Conservation (phyloP, 2,797 vertebrate species). For the Pogonophryne albipinna region DNA sequence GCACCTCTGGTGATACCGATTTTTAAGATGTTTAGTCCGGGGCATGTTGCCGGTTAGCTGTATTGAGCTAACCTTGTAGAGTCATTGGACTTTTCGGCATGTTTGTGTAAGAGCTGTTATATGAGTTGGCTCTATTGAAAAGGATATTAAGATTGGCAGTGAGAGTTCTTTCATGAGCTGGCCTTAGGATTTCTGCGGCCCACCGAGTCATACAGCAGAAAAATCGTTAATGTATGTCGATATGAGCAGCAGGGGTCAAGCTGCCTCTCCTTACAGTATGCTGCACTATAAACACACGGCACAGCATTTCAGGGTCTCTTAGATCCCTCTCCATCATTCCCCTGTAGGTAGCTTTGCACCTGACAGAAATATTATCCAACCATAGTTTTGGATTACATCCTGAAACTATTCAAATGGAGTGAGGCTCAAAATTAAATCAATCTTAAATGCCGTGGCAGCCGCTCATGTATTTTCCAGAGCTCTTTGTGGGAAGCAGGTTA, state of each 20-base stretch:
- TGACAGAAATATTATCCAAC: slow-evolving; percentile 45
- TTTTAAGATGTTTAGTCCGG: slow-evolving; percentile 58
- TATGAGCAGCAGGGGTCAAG: slow-evolving; percentile 66
- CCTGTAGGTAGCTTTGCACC: slow-evolving; percentile 24
- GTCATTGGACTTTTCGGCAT: slow-evolving; percentile 35
- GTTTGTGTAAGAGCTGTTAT: slow-evolving; percentile 47
- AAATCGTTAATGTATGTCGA: slow-evolving; percentile 70
- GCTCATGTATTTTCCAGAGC: slow-evolving; percentile 70
- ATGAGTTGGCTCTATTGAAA: slow-evolving; percentile 49
- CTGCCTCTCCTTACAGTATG: slow-evolving; percentile 56
- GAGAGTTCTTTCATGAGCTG: slow-evolving; percentile 40
- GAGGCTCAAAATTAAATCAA: slow-evolving; percentile 64
- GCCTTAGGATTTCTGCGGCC: slow-evolving; percentile 41
- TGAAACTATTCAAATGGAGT: slow-evolving; percentile 53
- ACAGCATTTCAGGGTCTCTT: slow-evolving; percentile 37
- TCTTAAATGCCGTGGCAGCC: slow-evolving; percentile 52
- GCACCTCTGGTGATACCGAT: slow-evolving; percentile 49
- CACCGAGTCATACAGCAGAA: slow-evolving; percentile 30
- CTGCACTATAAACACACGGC: slow-evolving; percentile 52
- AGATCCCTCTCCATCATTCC: slow-evolving; percentile 48
- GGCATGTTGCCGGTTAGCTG: slow-evolving; percentile 36
- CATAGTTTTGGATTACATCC: slow-evolving; percentile 53
- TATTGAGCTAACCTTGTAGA: slow-evolving; percentile 57
- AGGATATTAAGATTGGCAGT: slow-evolving; percentile 59
- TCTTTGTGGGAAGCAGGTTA: slow-evolving; percentile 58